phyloP scores from a whole-genome alignment of 2,888 invertebrate genomes.

The Hanleya hanleyi region DNA sequence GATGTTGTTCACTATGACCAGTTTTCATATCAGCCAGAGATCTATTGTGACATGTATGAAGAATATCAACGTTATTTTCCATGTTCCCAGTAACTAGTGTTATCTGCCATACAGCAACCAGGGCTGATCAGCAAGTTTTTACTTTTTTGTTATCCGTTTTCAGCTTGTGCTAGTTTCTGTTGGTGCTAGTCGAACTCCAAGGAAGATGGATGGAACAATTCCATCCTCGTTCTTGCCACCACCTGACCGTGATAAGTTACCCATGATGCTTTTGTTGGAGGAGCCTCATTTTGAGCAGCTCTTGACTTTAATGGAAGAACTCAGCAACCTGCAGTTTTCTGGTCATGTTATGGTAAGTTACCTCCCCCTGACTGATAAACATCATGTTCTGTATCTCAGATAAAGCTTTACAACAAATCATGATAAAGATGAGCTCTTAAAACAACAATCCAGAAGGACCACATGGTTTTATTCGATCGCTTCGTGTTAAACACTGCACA shows the following conservation, averaged over 20 bases:
- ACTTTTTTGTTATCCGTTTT: conserved; percentile 29
- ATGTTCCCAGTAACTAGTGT: not conserved
- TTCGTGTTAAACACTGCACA: too few relatives aligned
- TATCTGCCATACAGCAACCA: not conserved
- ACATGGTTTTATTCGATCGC: too few relatives aligned
- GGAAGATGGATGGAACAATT: conserved; percentile 82
- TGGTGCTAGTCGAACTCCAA: conserved; percentile 81
- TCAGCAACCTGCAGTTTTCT: conserved; percentile 89
- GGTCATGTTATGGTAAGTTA: conserved; percentile 62
- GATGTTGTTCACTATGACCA: too few relatives aligned
- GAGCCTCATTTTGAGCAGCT: conserved; percentile 93
- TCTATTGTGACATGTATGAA: too few relatives aligned
- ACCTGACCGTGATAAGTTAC: conserved; percentile 85
- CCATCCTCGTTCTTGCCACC: conserved; percentile 91
- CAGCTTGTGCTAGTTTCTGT: conserved; percentile 92
- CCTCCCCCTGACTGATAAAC: too few relatives aligned
- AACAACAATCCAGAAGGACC: too few relatives aligned
- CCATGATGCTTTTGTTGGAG: conserved; percentile 87
- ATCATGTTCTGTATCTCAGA: too few relatives aligned
- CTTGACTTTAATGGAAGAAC: conserved; percentile 90
- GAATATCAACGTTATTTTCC: not conserved
- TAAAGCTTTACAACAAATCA: too few relatives aligned
- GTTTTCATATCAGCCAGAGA: too few relatives aligned
- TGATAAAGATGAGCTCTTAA: too few relatives aligned
- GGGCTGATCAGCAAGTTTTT: too few relatives aligned